Evolutionary conservation across 2,888 invertebrate species (phyloP), one percentile per base, ranked within the genome.

Genomic region (Mesoligia furuncula): DNA sequence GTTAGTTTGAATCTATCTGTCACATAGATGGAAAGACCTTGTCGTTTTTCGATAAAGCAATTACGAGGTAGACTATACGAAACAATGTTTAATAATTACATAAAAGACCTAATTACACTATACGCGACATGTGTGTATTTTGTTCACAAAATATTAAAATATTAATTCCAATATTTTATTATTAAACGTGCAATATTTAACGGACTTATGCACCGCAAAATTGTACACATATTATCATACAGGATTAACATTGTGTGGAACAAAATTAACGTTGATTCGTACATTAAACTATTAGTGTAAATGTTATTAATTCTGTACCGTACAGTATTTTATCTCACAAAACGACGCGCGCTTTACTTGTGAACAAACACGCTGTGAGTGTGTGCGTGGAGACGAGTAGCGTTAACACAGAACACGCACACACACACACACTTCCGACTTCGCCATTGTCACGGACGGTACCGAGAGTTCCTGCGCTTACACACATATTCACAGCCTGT

Each of bases 111-210:
- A 39, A 57, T 73, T 31, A 48, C 7, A 48, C 11, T 27, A 5
- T 36, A 31, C 36, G 4, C 6, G 9, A 42, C 8, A 45, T 62
- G 7, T 17, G 17, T 15, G 15, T 17, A 57, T 27, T 72, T 6
- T 20, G 54, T 51, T 36, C 6, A 61, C 24, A 51, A 42, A 42
- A 73, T 36, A 67, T 59, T 61, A 17, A 68, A 77, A 51, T 64
- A 39, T 48, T 8, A 0, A 57, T 70, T 57, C 20, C 61, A 61
- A n/a, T 66, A 69, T 54, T 69, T 69, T 61, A 73, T 42, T 24
- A 24, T 27, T 66, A 73, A 73, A 39, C 61, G 11, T 57, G 48
- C 45, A 70, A 77, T 77, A 48, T 51, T 70, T 77, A 66, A 70
- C n/a, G 54, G 42, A 27, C 1, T 61, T 75, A 31, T 15, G 13